Percentiles rank a stretch among this genome's conserved stretches.
These are phyloP conservation scores for Fulmarus glacialis DNA, from an alignment of 2,113 vertebrate genomes.

Conservation along the genomic window DNA sequence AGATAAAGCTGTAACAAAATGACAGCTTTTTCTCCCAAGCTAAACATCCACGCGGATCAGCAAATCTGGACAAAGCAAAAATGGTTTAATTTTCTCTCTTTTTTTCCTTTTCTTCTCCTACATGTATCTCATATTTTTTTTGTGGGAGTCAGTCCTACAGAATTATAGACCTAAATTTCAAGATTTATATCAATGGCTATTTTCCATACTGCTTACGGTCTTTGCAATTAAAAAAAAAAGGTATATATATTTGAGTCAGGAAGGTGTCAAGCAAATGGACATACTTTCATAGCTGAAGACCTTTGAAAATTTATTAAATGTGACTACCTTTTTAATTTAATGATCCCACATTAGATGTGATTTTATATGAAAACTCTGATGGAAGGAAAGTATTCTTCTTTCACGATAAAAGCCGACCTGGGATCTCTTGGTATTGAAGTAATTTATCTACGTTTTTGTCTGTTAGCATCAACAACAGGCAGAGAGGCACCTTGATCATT, in stretches of 20 bases:
- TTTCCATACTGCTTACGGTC: background rate
- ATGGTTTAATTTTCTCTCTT: background rate
- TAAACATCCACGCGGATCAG: background rate
- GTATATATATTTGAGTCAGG: background rate
- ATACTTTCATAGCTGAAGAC: background rate
- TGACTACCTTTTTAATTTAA: constrained; percentile 15
- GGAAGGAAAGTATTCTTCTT: background rate
- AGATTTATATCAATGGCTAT: background rate
- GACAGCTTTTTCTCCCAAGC: background rate
- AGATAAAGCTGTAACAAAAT: background rate
- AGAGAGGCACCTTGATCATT: constrained; percentile 44
- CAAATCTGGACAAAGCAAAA: background rate
- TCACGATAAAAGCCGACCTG: background rate
- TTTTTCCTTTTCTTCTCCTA: background rate
- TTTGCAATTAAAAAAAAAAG: background rate
- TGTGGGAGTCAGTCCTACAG: background rate
- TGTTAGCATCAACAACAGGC: background rate
- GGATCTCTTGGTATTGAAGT: background rate
- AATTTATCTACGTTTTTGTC: constrained; percentile 18
- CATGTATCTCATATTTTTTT: background rate
- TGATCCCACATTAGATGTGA: background rate
- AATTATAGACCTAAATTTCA: background rate
- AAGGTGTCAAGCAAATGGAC: background rate
- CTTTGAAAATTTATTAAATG: background rate
- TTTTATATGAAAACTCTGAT: constrained; percentile 1